Conservation (phyloP, 2,797 vertebrate genomes). For the Trematomus bernacchii region DNA sequence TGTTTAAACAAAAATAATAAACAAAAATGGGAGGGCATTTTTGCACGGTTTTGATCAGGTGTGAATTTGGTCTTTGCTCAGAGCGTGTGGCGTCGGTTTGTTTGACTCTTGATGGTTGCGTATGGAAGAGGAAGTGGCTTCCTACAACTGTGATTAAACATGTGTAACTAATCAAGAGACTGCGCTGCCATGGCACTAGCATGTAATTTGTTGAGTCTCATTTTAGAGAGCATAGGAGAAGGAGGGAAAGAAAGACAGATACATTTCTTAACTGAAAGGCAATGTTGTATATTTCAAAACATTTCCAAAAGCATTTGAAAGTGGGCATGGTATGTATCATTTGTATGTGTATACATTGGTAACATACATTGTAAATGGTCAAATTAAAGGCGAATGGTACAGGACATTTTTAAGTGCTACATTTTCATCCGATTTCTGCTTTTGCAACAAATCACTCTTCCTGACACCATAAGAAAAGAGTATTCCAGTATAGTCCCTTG, state of each 20-base stretch:
- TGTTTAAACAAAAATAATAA: slow-evolving; percentile 59
- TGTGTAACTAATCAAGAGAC: slow-evolving; percentile 96
- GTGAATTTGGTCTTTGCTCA: slow-evolving; percentile 89
- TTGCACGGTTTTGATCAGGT: slow-evolving; percentile 91
- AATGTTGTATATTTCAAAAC: slow-evolving; percentile 38
- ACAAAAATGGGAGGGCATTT: slow-evolving; percentile 64
- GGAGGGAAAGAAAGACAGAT: slow-evolving; percentile 60
- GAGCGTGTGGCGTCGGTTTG: slow-evolving; percentile 83
- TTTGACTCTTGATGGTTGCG: slow-evolving; percentile 89
- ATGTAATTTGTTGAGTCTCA: slow-evolving; percentile 93
- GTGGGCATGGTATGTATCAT: not conserved
- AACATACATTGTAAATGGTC: not conserved
- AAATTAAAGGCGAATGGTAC: not conserved
- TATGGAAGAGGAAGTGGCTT: slow-evolving; percentile 93
- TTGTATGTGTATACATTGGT: not conserved
- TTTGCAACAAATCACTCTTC: not conserved
- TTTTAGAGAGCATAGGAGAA: slow-evolving; percentile 78
- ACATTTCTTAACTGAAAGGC: slow-evolving; percentile 16
- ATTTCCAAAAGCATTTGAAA: not conserved
- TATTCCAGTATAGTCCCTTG: slow-evolving; percentile 59
- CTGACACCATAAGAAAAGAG: slow-evolving; percentile 8
- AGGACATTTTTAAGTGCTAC: not conserved
- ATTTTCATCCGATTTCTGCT: not conserved
- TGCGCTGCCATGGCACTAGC: slow-evolving; percentile 91
- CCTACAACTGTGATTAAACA: slow-evolving; percentile 98